phyloP scores from a whole-genome alignment of 2,888 invertebrate species.

The Eretmocerus hayati region DNA sequence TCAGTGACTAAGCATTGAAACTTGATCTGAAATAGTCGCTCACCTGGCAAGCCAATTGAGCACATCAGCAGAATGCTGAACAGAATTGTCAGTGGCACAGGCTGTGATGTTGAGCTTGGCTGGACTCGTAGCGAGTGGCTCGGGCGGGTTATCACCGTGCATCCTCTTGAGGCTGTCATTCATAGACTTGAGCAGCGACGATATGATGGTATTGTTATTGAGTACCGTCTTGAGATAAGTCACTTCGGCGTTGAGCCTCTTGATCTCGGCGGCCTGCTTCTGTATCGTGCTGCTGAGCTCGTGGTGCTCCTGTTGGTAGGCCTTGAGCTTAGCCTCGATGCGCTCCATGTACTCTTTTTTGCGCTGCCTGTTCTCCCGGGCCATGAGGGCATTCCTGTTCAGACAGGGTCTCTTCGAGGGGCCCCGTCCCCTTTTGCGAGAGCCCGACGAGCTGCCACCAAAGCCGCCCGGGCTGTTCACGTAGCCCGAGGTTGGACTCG shows the following conservation, averaged over 20 bases:
- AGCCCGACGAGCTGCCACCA: too few species aligned
- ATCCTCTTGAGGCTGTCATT: conserved; percentile 29
- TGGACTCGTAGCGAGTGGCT: neutral
- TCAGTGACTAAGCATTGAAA: too few species aligned
- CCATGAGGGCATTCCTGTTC: conserved; percentile 56
- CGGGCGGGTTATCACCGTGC: neutral
- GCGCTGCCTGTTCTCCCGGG: conserved; percentile 56
- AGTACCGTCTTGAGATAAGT: conserved; percentile 52
- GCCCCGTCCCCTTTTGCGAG: conserved; percentile 21
- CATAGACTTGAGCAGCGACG: conserved; percentile 49
- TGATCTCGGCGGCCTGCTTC: conserved; percentile 47
- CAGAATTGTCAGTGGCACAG: neutral
- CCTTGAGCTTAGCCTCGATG: conserved; percentile 50
- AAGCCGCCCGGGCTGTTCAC: too few species aligned
- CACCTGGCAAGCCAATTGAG: conserved; percentile 13
- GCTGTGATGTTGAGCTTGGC: too few species aligned
- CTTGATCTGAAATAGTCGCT: neutral
- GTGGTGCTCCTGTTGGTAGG: conserved; percentile 47
- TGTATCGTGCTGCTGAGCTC: conserved; percentile 48
- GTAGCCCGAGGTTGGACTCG: too few species aligned
- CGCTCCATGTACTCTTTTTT: conserved; percentile 56
- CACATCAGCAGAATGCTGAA: too few species aligned
- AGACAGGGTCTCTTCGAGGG: conserved; percentile 45
- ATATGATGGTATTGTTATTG: conserved; percentile 51
- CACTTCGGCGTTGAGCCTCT: conserved; percentile 51